Percentiles rank a stretch among this genome's conserved stretches.
phyloP scores from a whole-genome alignment of 1,140 invertebrate species.

The Euwallacea similis region DNA sequence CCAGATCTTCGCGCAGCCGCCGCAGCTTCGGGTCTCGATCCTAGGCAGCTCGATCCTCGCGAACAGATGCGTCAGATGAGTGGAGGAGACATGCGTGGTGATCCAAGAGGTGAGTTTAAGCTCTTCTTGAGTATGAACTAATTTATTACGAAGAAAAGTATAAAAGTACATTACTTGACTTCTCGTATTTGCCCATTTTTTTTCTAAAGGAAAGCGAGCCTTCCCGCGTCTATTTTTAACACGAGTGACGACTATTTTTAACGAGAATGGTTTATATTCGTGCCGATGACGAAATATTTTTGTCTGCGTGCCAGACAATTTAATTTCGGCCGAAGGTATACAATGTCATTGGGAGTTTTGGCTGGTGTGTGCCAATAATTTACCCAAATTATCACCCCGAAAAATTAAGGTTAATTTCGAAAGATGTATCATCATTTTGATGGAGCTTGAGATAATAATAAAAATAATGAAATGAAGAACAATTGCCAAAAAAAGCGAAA shows the following conservation, averaged over 20 bases:
- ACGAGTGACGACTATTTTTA: background rate
- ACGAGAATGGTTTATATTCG: background rate
- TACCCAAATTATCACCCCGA: no score
- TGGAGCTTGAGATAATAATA: no score
- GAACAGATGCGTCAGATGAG: constrained; percentile 63
- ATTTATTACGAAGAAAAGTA: no score
- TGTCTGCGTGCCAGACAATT: constrained; percentile 8
- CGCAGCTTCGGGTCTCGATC: constrained; percentile 39
- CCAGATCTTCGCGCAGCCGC: constrained; percentile 44
- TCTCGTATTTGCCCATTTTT: background rate
- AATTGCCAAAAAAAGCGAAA: no score
- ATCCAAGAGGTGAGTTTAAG: constrained; percentile 61
- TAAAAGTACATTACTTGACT: background rate
- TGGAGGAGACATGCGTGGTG: constrained; percentile 65
- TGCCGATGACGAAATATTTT: constrained; percentile 13
- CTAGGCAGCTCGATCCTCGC: constrained; percentile 62
- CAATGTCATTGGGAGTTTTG: constrained; percentile 11
- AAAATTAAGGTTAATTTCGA: no score
- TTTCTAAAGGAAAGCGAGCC: background rate
- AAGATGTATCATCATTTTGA: no score
- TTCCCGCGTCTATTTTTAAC: no score
- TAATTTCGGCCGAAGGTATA: background rate
- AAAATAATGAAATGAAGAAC: no score
- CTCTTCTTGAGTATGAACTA: no score
- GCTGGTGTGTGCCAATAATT: no score